Evolutionary conservation across 2,797 vertebrate genomes (phyloP).

Genomic region (Mus caroli): DNA sequence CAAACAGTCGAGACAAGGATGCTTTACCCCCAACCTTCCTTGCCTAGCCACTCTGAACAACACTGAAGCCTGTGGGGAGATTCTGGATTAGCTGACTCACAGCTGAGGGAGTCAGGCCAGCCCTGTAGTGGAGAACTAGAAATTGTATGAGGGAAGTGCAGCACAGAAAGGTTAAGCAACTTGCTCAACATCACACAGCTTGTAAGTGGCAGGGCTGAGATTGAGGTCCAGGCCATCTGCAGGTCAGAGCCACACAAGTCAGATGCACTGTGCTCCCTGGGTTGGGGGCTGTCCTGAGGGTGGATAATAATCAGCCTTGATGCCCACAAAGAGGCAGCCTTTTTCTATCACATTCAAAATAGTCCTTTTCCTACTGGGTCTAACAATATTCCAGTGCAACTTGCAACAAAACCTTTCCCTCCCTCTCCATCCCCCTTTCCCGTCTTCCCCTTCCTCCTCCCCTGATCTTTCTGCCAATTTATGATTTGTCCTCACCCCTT

Average conservation of each 20-base stretch:
- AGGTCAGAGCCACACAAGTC: neutral
- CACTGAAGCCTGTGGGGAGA: neutral
- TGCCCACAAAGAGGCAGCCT: neutral
- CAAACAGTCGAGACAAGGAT: neutral
- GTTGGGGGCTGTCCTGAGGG: neutral
- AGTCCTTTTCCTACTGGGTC: neutral
- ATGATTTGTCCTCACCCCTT: no score
- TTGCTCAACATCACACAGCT: neutral
- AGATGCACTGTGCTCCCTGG: rapidly evolving
- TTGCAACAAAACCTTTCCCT: neutral
- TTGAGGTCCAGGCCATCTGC: neutral
- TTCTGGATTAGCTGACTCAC: neutral
- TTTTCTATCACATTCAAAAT: neutral
- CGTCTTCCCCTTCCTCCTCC: rapidly evolving
- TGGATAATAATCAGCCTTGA: neutral
- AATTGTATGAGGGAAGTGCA: neutral
- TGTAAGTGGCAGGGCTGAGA: neutral
- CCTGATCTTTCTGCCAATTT: rapidly evolving
- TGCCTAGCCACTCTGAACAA: neutral
- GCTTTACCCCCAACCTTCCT: rapidly evolving
- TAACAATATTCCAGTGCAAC: neutral
- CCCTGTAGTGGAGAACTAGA: neutral
- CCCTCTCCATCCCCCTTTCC: rapidly evolving
- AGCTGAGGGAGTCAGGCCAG: no score
- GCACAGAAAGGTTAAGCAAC: neutral